phyloP scores from a whole-genome alignment of 2,113 vertebrate species.

The Bombycilla garrulus region DNA sequence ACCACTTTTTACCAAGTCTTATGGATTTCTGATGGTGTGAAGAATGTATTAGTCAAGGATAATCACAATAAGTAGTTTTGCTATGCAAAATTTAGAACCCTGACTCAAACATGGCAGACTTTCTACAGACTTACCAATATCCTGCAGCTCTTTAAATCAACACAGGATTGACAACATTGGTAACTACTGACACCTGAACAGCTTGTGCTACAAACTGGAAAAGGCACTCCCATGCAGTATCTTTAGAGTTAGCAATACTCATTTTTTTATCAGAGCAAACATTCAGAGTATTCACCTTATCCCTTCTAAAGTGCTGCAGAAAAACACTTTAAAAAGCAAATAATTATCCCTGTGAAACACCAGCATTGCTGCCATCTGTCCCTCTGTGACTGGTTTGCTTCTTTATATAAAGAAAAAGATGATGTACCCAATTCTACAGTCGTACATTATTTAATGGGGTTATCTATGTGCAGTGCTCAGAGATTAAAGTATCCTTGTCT shows the following conservation, averaged over 20 bases:
- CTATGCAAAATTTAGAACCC: background rate
- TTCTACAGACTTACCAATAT: constrained; percentile 10
- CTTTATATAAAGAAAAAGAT: background rate
- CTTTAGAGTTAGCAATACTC: background rate
- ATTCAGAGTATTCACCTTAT: background rate
- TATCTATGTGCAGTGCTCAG: background rate
- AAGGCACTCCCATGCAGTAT: background rate
- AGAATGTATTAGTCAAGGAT: constrained; percentile 31
- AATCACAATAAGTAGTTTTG: background rate
- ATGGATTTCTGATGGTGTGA: background rate
- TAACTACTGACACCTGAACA: background rate
- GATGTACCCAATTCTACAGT: background rate
- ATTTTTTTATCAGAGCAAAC: background rate
- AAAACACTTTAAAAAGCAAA: background rate
- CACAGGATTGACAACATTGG: background rate
- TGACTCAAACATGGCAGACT: constrained; percentile 10
- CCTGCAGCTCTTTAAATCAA: background rate
- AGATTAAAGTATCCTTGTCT: background rate
- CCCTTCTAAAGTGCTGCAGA: background rate
- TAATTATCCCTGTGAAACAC: background rate
- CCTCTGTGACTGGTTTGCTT: background rate
- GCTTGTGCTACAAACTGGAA: background rate
- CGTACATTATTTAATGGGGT: background rate
- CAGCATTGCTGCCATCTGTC: background rate
- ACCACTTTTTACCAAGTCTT: background rate